Evolutionary conservation across 1,140 invertebrate species (phyloP).

Genomic region (Heterodera carotae): DNA sequence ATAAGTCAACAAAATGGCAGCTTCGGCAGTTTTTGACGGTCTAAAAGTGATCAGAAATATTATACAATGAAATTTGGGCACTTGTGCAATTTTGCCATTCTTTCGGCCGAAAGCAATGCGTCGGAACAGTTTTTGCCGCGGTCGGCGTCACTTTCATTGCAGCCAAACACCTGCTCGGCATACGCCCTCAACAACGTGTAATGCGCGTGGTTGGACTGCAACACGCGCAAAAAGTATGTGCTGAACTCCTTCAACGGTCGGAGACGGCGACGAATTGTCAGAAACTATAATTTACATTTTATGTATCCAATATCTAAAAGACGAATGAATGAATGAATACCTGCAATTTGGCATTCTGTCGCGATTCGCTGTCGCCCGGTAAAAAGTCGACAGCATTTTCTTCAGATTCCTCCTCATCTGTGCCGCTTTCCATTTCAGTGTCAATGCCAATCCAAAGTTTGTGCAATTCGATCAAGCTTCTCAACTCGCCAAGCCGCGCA

Average conservation of each 20-base stretch:
- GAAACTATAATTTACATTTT: slow-evolving; percentile 32
- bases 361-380: slow-evolving; percentile 40
- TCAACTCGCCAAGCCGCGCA: background rate
- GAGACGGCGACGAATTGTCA: slow-evolving; percentile 40
- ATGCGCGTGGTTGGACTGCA: slow-evolving; percentile 59
- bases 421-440: slow-evolving; percentile 14
- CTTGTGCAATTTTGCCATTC: slow-evolving; percentile 25
- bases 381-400: slow-evolving; percentile 16
- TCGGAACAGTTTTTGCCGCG: slow-evolving; percentile 24
- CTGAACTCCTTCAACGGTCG: slow-evolving; percentile 53
- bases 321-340: background rate
- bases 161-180: slow-evolving; percentile 54
- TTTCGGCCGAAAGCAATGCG: slow-evolving; percentile 10
- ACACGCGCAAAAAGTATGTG: slow-evolving; percentile 58
- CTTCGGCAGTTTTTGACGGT: slow-evolving; percentile 45
- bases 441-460: slow-evolving; percentile 38
- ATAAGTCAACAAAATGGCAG: slow-evolving; percentile 54
- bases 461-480: background rate
- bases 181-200: slow-evolving; percentile 57
- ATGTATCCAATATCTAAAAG: background rate
- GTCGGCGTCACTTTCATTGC: slow-evolving; percentile 7
- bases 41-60: slow-evolving; percentile 20
- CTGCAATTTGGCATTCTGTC: slow-evolving; percentile 26
- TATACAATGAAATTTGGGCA: background rate
- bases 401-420: background rate